These are phyloP conservation scores for Orussus abietinus DNA, from an alignment of 1,140 invertebrate genomes.

Conservation along the genomic window DNA sequence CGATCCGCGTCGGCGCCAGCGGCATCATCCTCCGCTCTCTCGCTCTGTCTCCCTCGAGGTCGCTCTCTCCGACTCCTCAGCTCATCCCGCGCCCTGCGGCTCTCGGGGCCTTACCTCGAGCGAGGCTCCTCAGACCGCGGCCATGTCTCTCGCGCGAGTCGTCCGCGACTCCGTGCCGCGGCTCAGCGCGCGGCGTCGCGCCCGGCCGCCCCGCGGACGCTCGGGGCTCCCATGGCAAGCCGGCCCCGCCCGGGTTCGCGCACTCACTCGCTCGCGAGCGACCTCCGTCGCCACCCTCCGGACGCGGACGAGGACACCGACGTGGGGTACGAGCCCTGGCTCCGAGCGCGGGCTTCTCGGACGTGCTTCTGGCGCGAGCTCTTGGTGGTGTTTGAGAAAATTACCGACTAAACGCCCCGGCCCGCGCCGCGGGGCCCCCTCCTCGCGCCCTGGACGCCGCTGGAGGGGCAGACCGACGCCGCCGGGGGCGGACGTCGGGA, in stretches of 20 bases:
- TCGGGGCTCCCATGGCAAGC: too few relatives aligned
- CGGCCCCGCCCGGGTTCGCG: too few relatives aligned
- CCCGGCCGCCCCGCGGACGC: too few relatives aligned
- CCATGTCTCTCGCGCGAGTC: too few relatives aligned
- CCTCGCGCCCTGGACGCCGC: slow-evolving; percentile 4
- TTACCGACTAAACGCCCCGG: slow-evolving; percentile 49
- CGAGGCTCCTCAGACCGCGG: too few relatives aligned
- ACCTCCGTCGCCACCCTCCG: too few relatives aligned
- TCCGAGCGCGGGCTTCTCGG: slow-evolving; percentile 26
- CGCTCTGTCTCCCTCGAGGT: slow-evolving; percentile 14
- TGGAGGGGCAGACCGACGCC: too few relatives aligned
- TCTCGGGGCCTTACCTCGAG: neutral
- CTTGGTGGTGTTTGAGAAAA: slow-evolving; percentile 54
- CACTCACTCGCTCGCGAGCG: too few relatives aligned
- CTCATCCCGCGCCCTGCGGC: neutral
- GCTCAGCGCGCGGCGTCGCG: too few relatives aligned
- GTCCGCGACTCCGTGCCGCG: too few relatives aligned
- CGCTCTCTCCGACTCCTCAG: too few relatives aligned
- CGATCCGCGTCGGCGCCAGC: slow-evolving; percentile 81
- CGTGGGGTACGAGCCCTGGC: slow-evolving; percentile 5
- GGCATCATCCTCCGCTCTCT: slow-evolving; percentile 74
- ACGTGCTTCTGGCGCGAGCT: slow-evolving; percentile 47
- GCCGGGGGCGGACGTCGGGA: slow-evolving; percentile 15
- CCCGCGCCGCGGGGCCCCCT: slow-evolving; percentile 11
- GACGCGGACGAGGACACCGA: too few relatives aligned